These are phyloP conservation scores for Palythoa grandiflora DNA, from an alignment of 92 coral and sea anemone species.

Conservation along the genomic window DNA sequence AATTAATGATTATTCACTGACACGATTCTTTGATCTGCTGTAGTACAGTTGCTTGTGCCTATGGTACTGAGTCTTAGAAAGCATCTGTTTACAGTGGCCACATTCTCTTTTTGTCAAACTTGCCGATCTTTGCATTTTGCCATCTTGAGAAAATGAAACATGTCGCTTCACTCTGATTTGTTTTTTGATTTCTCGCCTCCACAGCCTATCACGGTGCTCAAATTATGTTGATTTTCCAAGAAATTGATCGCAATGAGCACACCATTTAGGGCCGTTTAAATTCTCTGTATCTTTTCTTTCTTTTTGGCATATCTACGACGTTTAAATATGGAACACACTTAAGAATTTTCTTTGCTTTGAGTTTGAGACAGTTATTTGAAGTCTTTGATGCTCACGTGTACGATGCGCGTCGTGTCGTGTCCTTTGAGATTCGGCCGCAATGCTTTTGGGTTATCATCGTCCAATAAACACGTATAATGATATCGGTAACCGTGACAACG, in stretches of 20 bases:
- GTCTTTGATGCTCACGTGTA: too few relatives aligned
- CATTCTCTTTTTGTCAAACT: conserved; percentile 1
- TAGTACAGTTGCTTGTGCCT: conserved; percentile 3
- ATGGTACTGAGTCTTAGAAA: conserved; percentile 24
- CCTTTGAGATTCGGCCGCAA: not conserved
- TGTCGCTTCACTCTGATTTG: not conserved
- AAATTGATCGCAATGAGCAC: not conserved
- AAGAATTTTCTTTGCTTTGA: not conserved
- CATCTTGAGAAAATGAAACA: not conserved
- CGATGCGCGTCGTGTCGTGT: not conserved
- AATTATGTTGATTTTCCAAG: conserved; percentile 2
- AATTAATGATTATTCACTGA: too few relatives aligned
- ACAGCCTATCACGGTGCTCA: not conserved
- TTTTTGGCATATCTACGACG: not conserved
- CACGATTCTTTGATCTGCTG: not conserved
- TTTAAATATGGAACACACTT: too few relatives aligned
- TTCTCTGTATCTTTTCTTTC: too few relatives aligned
- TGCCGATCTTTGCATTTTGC: not conserved
- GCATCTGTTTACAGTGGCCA: conserved; percentile 34
- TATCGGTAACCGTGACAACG: not conserved
- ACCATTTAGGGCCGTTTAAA: too few relatives aligned
- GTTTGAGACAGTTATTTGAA: too few relatives aligned
- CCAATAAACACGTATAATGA: not conserved
- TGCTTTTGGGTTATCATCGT: not conserved
- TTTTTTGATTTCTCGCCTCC: not conserved